phyloP scores from a whole-genome alignment of 2,797 vertebrate genomes.

The Rhinatrema bivittatum region DNA sequence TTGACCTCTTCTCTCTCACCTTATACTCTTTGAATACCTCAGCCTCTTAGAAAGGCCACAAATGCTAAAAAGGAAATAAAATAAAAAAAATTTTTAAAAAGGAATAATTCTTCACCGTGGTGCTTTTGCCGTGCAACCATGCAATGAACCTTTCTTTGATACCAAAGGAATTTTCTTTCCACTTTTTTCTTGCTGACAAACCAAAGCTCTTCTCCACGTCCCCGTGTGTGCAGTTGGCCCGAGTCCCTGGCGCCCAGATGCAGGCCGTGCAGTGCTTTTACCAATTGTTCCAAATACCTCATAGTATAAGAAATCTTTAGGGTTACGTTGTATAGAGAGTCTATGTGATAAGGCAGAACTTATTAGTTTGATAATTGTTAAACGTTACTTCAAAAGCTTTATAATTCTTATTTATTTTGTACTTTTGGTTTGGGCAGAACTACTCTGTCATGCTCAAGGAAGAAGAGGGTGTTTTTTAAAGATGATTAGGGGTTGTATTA shows the following conservation, averaged over 20 bases:
- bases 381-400: constrained; percentile 83
- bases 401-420: constrained; percentile 89
- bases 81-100: constrained; percentile 62
- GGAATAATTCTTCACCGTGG: constrained; percentile 86
- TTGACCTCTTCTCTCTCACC: constrained; percentile 89
- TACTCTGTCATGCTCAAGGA: constrained; percentile 71
- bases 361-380: constrained; percentile 86
- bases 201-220: constrained; percentile 78
- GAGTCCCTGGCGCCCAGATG: constrained; percentile 52
- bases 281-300: constrained; percentile 98
- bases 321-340: constrained; percentile 93
- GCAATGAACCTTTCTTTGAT: constrained; percentile 89
- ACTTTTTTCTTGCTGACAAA: constrained; percentile 86
- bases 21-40: constrained; percentile 99
- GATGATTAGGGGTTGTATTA: constrained; percentile 61
- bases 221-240: constrained; percentile 27
- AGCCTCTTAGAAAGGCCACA: constrained; percentile 96
- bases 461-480: constrained; percentile 76
- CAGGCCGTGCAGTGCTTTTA: constrained; percentile 88
- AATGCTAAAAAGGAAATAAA: no score
- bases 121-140: constrained; percentile 97
- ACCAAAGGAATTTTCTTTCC: constrained; percentile 87
- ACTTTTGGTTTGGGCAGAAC: constrained; percentile 61
- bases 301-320: constrained; percentile 92
- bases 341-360: constrained; percentile 91